Base-by-base conservation (phyloP, 2,888 invertebrate species). In the Scaptomyza tumidula region DNA sequence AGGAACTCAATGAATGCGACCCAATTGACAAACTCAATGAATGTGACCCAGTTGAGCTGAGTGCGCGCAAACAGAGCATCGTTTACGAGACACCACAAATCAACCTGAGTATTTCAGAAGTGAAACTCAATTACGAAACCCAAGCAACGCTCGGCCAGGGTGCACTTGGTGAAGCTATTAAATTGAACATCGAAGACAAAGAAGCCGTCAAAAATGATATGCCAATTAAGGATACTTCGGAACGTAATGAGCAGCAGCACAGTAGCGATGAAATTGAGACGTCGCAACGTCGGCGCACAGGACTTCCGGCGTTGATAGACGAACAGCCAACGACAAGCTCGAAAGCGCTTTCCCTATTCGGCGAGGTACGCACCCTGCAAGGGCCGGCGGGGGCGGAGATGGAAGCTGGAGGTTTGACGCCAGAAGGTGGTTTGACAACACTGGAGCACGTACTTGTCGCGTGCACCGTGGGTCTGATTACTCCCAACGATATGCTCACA, bases 401-500 rank as follows among this genome's bases (percentile, higher is more conserved):
- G 44, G 52, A 6, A 55, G 65, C 46, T 43, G 56, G 71, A 50
- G 80, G 67, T 49, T 75, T 67, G 54, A 69, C 76, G 65, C 39
- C 35, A 19, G 83, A 82, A 59, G 84, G 90, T 75, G 78, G 88
- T 59, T 86, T 90, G 83, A 90, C 91, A 59, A 86, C 91, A 70
- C 81, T 91, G 67, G 91, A 95, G 93, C 94, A 94, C 91, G 92
- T 95, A 93, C 94, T 95, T 93, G 93, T 96, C 93, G 95, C 96
- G 94, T 95, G 95, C 93, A 94, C 95, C 89, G 95, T 95, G 93
- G 95, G 95, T 90, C 93, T 96, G 91, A 86, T 91, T 67, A 94
- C 95, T 90, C 94, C 95, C 87, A 92, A 95, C 93, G 96, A 96
- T 93, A 93, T 95, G 93, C 93, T 96, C 93, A 95, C 95, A 90